Base-by-base conservation (phyloP, 2,797 vertebrate genomes). In the Fundulus diaphanus region DNA sequence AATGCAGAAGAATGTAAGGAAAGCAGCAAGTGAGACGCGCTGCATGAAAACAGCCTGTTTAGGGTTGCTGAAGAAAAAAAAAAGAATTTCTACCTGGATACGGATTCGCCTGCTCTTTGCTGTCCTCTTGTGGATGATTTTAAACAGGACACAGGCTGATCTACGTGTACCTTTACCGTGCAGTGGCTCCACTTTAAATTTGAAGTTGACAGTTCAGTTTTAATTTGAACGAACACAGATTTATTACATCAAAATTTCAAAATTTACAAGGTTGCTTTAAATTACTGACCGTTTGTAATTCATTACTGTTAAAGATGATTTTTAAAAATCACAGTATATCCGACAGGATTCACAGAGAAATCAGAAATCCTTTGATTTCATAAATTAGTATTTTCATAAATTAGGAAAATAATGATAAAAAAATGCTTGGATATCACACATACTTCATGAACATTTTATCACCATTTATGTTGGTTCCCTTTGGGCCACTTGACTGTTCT, bases 101-200 rank as follows among this genome's bases (percentile, higher is more conserved):
- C 54, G 1, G 16, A 63, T 37, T 61, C 22, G 56, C 65, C 24
- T 35, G 79, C 12, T 76, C 61, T 78, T 71, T 89, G 74, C 79
- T 88, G 91, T 87, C 88, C 84, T 80, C 91, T 1, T 79, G 85
- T 86, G 93, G 85, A 46, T 24, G 1, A 29, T 80, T 74, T 31
- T 44, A 22, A 52, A 2, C 51, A 12, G 0, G 18, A 33, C 0
- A 18, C 3, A 5, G 35, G n/a, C 2, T 40, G 31, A 3, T 67
- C 22, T 5, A 54, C 15, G n/a, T n/a, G n/a, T n/a, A n/a, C n/a
- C n/a, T n/a, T n/a, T n/a, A n/a, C n/a, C n/a, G n/a, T n/a, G 24
- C 13, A 22, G 31, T 33, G 16, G 3, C 49, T 24, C 18, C 16
- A 37, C 22, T 56, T 70, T 0, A 20, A 48, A 65, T 49, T 70